phyloP scores from a whole-genome alignment of 2,888 invertebrate genomes.

The Mimas tiliae region DNA sequence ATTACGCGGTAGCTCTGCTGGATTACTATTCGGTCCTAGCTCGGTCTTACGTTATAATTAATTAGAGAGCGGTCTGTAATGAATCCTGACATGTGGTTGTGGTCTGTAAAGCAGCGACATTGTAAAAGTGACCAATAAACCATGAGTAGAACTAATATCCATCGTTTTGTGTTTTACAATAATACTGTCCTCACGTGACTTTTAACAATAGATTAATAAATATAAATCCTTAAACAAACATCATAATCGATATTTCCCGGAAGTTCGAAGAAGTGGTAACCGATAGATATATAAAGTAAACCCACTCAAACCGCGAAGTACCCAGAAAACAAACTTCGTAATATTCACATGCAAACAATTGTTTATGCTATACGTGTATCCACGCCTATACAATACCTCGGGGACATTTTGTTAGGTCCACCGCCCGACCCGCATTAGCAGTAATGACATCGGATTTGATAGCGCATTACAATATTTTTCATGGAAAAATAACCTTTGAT shows the following conservation, averaged over 20 bases:
- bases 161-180: no score
- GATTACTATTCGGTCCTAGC: no score
- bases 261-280: neutral
- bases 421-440: slow-evolving; percentile 31
- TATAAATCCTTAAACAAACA: no score
- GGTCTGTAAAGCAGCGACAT: no score
- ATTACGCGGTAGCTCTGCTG: no score
- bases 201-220: no score
- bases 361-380: slow-evolving; percentile 40
- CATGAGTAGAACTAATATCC: no score
- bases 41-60: no score
- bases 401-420: slow-evolving; percentile 42
- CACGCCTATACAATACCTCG: slow-evolving; percentile 40
- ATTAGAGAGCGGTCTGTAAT: no score
- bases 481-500: neutral
- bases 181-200: no score
- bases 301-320: neutral
- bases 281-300: neutral
- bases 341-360: slow-evolving; percentile 37
- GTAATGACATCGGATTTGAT: slow-evolving; percentile 31
- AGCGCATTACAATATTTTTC: slow-evolving; percentile 12
- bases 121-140: no score
- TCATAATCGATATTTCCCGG: neutral
- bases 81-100: no score
- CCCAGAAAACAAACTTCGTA: slow-evolving; percentile 10